phyloP scores from a whole-genome alignment of 2,888 invertebrate genomes.

The Muscina levida region DNA sequence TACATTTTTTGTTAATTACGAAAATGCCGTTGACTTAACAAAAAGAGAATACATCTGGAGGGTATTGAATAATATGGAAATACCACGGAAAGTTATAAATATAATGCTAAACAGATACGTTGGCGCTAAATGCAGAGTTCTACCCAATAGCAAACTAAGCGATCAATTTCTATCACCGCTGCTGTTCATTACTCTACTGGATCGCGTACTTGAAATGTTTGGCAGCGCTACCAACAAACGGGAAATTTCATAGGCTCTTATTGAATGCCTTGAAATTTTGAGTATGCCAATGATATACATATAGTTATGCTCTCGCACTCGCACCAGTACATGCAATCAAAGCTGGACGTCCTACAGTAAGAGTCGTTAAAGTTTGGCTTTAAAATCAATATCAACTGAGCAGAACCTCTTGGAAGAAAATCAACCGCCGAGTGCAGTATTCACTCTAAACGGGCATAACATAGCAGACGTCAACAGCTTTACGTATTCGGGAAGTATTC shows the following conservation, averaged over 20 bases:
- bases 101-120: no score
- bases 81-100: no score
- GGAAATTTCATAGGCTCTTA: background rate
- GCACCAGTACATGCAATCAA: no score
- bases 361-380: background rate
- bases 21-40: no score
- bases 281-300: background rate
- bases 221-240: slow-evolving; percentile 5
- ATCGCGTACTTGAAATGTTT: background rate
- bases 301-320: background rate
- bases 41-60: no score
- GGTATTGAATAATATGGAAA: no score
- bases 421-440: background rate
- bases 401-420: background rate
- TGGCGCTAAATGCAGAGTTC: background rate
- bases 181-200: background rate
- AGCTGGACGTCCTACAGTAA: background rate
- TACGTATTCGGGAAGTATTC: background rate
- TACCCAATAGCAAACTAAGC: background rate
- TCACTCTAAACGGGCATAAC: background rate
- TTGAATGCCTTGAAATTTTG: slow-evolving; percentile 3
- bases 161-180: background rate
- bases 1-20: no score
- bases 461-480: background rate
- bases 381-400: background rate